Base-by-base conservation (phyloP, 2,797 vertebrate species). In the Acanthopagrus latus region DNA sequence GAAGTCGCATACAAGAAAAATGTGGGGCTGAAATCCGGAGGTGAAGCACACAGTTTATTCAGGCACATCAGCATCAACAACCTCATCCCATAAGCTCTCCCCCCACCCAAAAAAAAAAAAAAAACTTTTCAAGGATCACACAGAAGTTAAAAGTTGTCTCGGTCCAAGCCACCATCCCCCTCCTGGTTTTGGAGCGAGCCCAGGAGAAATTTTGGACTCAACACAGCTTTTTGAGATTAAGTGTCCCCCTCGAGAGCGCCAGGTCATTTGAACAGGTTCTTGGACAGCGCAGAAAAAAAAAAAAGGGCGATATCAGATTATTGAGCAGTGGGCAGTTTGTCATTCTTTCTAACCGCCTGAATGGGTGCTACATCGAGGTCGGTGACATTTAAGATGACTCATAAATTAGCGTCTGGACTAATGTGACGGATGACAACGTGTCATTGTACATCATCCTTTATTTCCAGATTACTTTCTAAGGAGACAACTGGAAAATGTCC, bases 161-260 rank as follows among this genome's bases (percentile, higher is more conserved):
- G 9, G 8, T 38, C 33, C 8, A 2, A 38, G 38, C 33, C 33
- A 38, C 33, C 27, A 27, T 27, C 27, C 3, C 3, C 27, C 27
- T 27, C 27, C 33, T 25, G 25, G 16, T 55, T 55, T 55, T 25
- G 46, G 46, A 64, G 5, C 10, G 16, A 50, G 11, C 23, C 25
- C 10, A 48, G 62, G 48, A 6, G 17, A 18, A 20, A 33, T 14
- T 50, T 51, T 64, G 2, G 41, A n/a, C 17, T 56, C 21, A 44
- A 8, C 41, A 46, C 65, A 55, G 16, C 21, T 67, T 21, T 17
- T 56, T 14, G 11, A 64, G 63, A 64, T 50, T 33, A 64, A 51
- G 63, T 14, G 27, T 38, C 63, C 63, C 25, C 27, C 44, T 64
- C 46, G 23, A 65, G 47, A 25, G 64, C 41, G 29, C n/a, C 29